Conservation (phyloP, 2,113 vertebrate genomes). For the Eudyptes chrysolophus region DNA sequence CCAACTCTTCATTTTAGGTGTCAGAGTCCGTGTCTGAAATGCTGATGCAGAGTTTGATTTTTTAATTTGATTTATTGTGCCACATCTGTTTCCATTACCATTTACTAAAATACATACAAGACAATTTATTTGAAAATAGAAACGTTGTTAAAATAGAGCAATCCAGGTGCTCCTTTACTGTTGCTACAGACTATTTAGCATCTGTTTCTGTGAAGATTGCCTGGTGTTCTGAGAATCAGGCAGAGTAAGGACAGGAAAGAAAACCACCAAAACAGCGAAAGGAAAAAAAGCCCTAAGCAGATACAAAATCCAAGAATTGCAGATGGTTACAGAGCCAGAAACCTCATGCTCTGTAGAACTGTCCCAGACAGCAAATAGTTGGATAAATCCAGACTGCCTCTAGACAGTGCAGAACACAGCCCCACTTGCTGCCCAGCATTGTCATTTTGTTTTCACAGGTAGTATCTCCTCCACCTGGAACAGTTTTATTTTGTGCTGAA, state of each 20-base stretch:
- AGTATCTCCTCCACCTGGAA: not conserved
- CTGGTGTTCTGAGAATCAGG: slow-evolving; percentile 47
- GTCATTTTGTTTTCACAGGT: slow-evolving; percentile 45
- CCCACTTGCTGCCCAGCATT: not conserved
- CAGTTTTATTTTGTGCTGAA: not conserved
- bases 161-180: not conserved
- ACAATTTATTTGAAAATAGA: not conserved
- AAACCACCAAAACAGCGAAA: slow-evolving; percentile 44
- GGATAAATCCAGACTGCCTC: slow-evolving; percentile 28
- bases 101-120: not conserved
- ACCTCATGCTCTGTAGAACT: slow-evolving; percentile 52
- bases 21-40: not conserved
- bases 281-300: slow-evolving; percentile 52
- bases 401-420: slow-evolving; percentile 12
- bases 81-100: not conserved
- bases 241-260: slow-evolving; percentile 33
- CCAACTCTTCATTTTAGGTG: not conserved
- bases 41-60: not conserved
- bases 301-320: slow-evolving; percentile 58
- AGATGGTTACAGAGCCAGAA: slow-evolving; percentile 54
- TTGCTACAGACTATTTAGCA: not conserved
- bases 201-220: slow-evolving; percentile 49
- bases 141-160: not conserved
- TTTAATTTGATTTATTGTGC: not conserved
- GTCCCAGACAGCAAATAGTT: slow-evolving; percentile 60